Evolutionary conservation across 1,140 invertebrate species (phyloP).

Genomic region (Aphis gossypii): DNA sequence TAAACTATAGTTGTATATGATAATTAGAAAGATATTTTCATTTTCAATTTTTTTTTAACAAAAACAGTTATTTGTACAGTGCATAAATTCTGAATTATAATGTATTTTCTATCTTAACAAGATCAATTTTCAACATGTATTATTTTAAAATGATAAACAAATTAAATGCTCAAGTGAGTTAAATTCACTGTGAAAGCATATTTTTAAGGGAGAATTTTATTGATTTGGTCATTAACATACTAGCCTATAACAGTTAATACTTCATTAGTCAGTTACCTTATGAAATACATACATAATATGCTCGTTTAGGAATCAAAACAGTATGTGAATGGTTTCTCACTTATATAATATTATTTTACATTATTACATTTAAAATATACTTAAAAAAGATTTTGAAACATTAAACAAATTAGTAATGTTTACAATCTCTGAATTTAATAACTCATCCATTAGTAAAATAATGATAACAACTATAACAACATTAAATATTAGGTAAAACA

Average conservation of each 20-base stretch:
- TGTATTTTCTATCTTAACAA: not conserved
- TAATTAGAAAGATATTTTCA: not conserved
- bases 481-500: not conserved
- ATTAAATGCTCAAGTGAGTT: not conserved
- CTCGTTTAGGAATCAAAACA: not conserved
- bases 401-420: not conserved
- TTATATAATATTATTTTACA: not conserved
- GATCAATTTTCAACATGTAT: not conserved
- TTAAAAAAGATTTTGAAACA: not conserved
- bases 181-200: not conserved
- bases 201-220: not conserved
- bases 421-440: not conserved
- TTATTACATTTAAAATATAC: not conserved
- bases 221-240: not conserved
- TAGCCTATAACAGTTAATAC: too few species aligned
- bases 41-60: not conserved
- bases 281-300: not conserved
- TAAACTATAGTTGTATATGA: not conserved
- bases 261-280: not conserved
- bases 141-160: not conserved
- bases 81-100: not conserved
- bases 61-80: not conserved
- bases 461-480: not conserved
- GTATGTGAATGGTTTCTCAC: not conserved
- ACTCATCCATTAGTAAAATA: not conserved